phyloP scores from a whole-genome alignment of 2,113 vertebrate species.

The Etheostoma spectabile region DNA sequence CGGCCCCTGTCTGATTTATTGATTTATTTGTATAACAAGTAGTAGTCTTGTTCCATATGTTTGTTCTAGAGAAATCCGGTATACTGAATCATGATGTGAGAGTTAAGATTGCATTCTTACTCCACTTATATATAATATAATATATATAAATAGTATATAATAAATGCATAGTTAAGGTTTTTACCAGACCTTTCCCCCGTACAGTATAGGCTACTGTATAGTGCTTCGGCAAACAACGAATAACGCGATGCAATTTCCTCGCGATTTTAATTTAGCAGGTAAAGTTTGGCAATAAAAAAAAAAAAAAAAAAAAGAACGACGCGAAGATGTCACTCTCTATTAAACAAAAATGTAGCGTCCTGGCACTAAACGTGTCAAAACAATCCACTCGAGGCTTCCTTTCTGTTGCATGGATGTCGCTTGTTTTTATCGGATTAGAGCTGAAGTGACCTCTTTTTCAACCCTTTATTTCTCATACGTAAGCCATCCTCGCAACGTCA shows the following conservation, averaged over 20 bases:
- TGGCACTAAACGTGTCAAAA: conserved; percentile 54
- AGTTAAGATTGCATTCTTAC: not conserved
- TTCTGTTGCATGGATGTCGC: conserved; percentile 61
- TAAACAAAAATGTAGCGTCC: conserved; percentile 24
- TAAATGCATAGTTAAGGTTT: not conserved
- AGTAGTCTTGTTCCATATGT: conserved; percentile 22
- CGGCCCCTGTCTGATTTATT: conserved; percentile 32
- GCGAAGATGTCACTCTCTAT: conserved; percentile 6
- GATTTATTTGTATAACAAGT: conserved; percentile 48
- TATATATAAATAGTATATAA: no score
- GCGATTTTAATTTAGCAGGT: not conserved
- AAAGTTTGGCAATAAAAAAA: not conserved
- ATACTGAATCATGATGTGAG: not conserved
- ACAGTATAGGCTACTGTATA: no score
- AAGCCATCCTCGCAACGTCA: conserved; percentile 65
- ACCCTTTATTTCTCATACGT: conserved; percentile 80
- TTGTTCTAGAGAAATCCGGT: not conserved
- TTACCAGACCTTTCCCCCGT: not conserved
- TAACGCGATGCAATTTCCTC: not conserved
- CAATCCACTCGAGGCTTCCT: conserved; percentile 45
- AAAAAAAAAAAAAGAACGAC: not conserved
- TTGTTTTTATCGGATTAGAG: conserved; percentile 67
- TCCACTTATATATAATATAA: no score
- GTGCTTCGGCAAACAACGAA: not conserved
- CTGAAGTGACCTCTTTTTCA: conserved; percentile 84